Base-by-base conservation (phyloP, 2,797 vertebrate species). In the Xerus rutilus region DNA sequence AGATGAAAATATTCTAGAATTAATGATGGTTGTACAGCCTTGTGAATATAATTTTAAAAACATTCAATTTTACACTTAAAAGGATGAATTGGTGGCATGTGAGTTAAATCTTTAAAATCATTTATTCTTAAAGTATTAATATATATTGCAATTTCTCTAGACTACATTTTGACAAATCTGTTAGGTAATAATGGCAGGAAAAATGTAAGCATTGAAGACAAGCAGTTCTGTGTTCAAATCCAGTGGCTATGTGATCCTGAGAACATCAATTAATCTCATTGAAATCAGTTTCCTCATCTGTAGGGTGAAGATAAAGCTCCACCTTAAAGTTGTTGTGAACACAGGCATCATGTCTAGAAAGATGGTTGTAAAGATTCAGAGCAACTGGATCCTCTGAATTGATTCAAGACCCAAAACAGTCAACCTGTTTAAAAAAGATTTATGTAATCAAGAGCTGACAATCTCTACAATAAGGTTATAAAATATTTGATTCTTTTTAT, bases 401-500 rank as follows among this genome's bases (percentile, higher is more conserved):
- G 13, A 43, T 57, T 13, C 35, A 35, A 11, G 89, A 79, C 47
- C 21, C 13, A 45, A 65, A 86, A 20, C 83, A 67, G 25, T 77
- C 59, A 72, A 10, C n/a, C 32, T n/a, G 7, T 62, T 74, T 4
- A 39, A 57, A 54, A 90, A 74, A 86, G 17, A 84, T 32, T 70
- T 54, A 43, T 76, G 32, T 39, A 49, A 70, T 54, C 64, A 70
- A 70, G 1, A 52, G 57, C 10, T 78, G 64, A 78, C 12, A 77
- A 11, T 77, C 39, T 92, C 13, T 69, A 74, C 35, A 84, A 11
- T 65, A 82, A 67, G 1, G 18, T 85, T 35, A 57, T 70, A 84
- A 91, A 88, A 89, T 76, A 57, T n/a, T 88, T 59, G 45, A 25
- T 85, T 86, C 23, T 49, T 84, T 83, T 93, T 79, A 59, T 84